These are phyloP conservation scores for Eriocheir sinensis DNA, from an alignment of 1,140 invertebrate genomes.

Conservation along the genomic window DNA sequence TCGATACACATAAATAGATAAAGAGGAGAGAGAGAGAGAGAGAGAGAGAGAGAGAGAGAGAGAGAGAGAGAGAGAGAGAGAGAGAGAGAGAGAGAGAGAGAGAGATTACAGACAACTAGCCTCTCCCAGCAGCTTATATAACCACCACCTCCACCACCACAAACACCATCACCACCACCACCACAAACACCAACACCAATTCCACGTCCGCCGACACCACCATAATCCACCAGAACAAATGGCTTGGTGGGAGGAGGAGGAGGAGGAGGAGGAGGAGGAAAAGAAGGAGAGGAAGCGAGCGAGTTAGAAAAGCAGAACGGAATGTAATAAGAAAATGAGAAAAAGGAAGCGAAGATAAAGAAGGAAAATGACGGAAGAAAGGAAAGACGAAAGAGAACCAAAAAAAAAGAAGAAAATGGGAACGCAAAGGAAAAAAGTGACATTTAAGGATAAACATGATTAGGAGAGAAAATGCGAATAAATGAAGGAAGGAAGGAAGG, in stretches of 20 bases:
- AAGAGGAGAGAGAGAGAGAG: too few relatives aligned
- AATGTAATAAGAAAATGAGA: background rate
- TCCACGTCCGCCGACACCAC: background rate
- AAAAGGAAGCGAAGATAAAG: background rate
- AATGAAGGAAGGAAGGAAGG: conserved; percentile 14
- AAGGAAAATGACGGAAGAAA: background rate
- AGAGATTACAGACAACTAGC: too few relatives aligned
- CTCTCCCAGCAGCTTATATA: background rate
- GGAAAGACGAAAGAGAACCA: background rate
- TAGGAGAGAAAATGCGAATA: conserved; percentile 46
- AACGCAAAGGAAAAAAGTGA: background rate
- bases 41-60: too few relatives aligned
- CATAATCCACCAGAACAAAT: background rate
- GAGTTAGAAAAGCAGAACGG: background rate
- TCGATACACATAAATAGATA: too few relatives aligned
- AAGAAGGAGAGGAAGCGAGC: background rate
- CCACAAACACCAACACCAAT: too few relatives aligned
- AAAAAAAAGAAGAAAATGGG: background rate
- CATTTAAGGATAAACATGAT: background rate
- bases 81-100: background rate
- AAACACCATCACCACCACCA: too few relatives aligned
- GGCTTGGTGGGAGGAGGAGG: too few relatives aligned
- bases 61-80: background rate
- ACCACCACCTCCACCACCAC: too few relatives aligned
- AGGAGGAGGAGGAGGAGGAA: background rate